Conservation (phyloP, 2,113 vertebrate genomes). For the Trematocara variabile region DNA sequence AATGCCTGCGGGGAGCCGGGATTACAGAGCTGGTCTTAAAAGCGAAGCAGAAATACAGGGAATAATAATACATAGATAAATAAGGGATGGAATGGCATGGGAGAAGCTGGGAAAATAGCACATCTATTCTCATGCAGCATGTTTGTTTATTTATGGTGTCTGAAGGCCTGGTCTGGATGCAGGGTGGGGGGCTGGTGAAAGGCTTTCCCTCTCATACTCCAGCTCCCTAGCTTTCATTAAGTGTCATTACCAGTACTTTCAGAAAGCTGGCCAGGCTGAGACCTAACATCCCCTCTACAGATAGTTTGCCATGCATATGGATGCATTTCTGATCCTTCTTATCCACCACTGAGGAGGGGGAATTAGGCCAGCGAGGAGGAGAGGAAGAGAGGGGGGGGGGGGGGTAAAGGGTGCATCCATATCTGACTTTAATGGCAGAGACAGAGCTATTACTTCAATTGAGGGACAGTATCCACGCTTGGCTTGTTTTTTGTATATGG, state of each 20-base stretch:
- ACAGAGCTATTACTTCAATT: conserved; percentile 49
- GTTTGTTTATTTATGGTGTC: conserved; percentile 70
- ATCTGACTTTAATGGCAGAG: conserved; percentile 60
- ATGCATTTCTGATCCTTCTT: conserved; percentile 69
- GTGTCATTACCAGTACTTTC: conserved; percentile 73
- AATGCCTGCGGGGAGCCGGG: conserved; percentile 38
- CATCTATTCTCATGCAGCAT: conserved; percentile 38
- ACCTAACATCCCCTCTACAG: conserved; percentile 63
- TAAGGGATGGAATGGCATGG: conserved; percentile 39
- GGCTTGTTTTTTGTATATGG: conserved; percentile 50
- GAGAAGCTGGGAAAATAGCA: conserved; percentile 35
- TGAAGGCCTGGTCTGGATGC: conserved; percentile 22
- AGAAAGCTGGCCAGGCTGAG: conserved; percentile 57
- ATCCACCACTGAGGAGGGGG: conserved; percentile 64
- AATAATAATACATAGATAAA: conserved; percentile 63
- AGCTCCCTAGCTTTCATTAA: conserved; percentile 69
- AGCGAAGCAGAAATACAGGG: conserved; percentile 20
- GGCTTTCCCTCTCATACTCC: conserved; percentile 34
- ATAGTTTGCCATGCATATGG: conserved; percentile 70
- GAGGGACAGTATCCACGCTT: conserved; percentile 37
- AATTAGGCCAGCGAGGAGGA: conserved; percentile 53
- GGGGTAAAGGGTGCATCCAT: conserved; percentile 49
- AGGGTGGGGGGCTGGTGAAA: conserved; percentile 17
- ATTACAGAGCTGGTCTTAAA: conserved; percentile 26
- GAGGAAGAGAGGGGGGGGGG: neutral